A percentile compares a stretch with the other conserved stretches of the same genome.
These are phyloP conservation scores for Timandra comae DNA, from an alignment of 2,888 invertebrate genomes.

Conservation along the genomic window DNA sequence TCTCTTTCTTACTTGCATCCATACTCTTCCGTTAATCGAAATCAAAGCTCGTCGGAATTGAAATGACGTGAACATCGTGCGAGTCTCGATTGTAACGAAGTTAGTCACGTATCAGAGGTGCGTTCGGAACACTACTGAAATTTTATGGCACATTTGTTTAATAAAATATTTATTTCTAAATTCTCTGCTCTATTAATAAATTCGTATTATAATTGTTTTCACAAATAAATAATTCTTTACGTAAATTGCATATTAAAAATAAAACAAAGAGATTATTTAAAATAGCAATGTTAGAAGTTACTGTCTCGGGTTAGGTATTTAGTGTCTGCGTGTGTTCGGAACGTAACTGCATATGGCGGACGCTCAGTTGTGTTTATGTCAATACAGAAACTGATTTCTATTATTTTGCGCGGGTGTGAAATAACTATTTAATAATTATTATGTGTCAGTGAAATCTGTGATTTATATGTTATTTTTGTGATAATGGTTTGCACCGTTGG, in stretches of 20 bases:
- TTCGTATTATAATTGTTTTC: too few species aligned
- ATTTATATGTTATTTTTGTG: slow-evolving; percentile 64
- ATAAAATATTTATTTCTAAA: too few species aligned
- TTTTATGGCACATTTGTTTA: too few species aligned
- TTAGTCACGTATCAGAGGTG: slow-evolving; percentile 21
- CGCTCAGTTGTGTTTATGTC: slow-evolving; percentile 77
- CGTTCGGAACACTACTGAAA: too few species aligned
- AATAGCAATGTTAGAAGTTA: slow-evolving; percentile 26
- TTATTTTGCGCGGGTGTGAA: slow-evolving; percentile 73
- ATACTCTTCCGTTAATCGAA: slow-evolving; percentile 75
- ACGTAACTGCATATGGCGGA: slow-evolving; percentile 75
- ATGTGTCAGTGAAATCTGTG: slow-evolving; percentile 67
- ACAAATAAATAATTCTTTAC: slow-evolving; percentile 3
- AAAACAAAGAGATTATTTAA: too few species aligned
- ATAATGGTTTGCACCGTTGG: slow-evolving; percentile 65
- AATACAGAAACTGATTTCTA: slow-evolving; percentile 72
- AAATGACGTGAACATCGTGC: slow-evolving; percentile 56
- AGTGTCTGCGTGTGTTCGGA: slow-evolving; percentile 41
- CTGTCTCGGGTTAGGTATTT: slow-evolving; percentile 9
- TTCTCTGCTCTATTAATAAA: too few species aligned
- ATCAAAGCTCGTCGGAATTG: slow-evolving; percentile 74
- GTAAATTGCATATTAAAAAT: too few species aligned
- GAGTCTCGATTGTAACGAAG: slow-evolving; percentile 44
- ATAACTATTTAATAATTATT: slow-evolving; percentile 54
- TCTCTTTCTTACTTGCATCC: slow-evolving; percentile 53